Percentiles rank a stretch among this genome's conserved stretches.
These are phyloP conservation scores for Campylorhamphus procurvoides DNA, from an alignment of 2,113 vertebrate species.

Conservation along the genomic window DNA sequence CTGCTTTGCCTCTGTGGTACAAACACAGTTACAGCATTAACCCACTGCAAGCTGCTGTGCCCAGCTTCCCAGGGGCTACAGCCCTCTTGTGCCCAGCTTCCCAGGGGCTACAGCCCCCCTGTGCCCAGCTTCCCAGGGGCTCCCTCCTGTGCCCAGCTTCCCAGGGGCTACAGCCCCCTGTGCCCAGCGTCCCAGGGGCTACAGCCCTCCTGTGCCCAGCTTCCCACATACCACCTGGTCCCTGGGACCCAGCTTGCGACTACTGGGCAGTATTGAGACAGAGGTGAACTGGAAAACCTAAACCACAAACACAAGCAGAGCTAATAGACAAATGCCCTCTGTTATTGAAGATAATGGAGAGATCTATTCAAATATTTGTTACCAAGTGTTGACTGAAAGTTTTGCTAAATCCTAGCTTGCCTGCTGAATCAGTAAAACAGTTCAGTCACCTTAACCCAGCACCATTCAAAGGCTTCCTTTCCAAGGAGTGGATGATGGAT, in stretches of 20 bases:
- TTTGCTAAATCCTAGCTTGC: neutral
- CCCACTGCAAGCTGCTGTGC: neutral
- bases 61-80: accelerated
- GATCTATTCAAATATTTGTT: neutral
- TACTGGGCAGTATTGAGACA: neutral
- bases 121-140: neutral
- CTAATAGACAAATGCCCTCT: neutral
- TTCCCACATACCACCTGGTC: neutral
- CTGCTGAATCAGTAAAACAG: neutral
- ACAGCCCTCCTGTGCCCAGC: neutral
- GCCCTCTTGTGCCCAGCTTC: neutral
- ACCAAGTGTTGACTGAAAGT: neutral
- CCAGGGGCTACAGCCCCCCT: neutral
- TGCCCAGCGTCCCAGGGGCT: accelerated
- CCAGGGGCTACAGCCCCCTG: neutral
- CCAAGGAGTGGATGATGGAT: neutral
- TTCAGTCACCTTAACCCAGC: neutral
- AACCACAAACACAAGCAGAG: neutral
- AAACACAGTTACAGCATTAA: neutral
- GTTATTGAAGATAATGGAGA: neutral
- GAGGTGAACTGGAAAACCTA: neutral
- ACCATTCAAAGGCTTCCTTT: neutral
- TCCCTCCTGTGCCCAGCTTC: accelerated
- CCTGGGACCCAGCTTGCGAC: neutral
- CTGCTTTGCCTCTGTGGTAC: neutral